These are phyloP conservation scores for Drosophila serrata DNA, from an alignment of 1,140 invertebrate species.

Conservation along the genomic window DNA sequence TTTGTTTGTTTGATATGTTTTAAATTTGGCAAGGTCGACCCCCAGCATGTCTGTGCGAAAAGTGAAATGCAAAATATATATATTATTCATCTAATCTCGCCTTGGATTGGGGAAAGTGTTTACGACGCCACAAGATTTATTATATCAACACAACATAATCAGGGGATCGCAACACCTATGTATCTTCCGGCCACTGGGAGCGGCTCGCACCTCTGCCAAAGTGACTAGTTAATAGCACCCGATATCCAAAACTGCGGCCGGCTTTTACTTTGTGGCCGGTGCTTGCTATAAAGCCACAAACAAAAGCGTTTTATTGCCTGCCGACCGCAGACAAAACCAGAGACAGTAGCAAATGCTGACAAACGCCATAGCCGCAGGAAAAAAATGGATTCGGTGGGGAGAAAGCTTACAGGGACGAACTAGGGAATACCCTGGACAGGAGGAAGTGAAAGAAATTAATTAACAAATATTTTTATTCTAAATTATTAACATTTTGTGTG, in stretches of 20 bases:
- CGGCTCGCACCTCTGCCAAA: conserved; percentile 35
- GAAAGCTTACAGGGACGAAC: background rate
- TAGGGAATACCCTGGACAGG: background rate
- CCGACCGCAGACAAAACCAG: conserved; percentile 50
- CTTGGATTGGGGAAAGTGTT: conserved; percentile 21
- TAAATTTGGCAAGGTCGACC: conserved; percentile 67
- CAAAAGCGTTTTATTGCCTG: conserved; percentile 73
- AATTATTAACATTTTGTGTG: background rate
- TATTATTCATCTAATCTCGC: conserved; percentile 15
- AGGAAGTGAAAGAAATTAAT: background rate
- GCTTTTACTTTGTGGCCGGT: conserved; percentile 44
- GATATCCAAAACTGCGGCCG: conserved; percentile 25
- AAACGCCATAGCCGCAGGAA: conserved; percentile 35
- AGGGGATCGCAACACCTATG: conserved; percentile 19
- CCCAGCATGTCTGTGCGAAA: conserved; percentile 42
- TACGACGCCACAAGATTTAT: conserved; percentile 35
- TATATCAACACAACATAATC: conserved; percentile 46
- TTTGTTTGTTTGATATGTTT: conserved; percentile 74
- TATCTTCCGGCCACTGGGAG: background rate
- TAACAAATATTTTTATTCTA: background rate
- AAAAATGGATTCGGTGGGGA: background rate
- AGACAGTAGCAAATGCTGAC: conserved; percentile 49
- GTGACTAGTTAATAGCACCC: conserved; percentile 64
- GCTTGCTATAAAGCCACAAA: conserved; percentile 52
- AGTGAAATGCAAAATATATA: conserved; percentile 60